A percentile compares a stretch with the other conserved stretches of the same genome.
These are phyloP conservation scores for Anabas testudineus DNA, from an alignment of 2,797 vertebrate genomes.

Conservation along the genomic window DNA sequence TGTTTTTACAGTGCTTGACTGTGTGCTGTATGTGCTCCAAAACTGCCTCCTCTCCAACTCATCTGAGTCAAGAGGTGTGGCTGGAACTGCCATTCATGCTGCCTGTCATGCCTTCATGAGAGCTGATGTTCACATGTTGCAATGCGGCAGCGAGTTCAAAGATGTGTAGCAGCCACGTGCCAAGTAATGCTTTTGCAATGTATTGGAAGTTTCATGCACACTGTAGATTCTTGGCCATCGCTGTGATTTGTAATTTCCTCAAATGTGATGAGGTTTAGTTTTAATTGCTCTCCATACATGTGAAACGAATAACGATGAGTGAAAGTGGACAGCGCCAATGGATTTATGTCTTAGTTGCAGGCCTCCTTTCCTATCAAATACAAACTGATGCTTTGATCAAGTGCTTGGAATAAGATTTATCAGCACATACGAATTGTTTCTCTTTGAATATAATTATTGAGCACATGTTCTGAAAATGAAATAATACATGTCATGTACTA, in stretches of 20 bases:
- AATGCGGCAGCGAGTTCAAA: conserved; percentile 68
- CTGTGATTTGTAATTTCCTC: conserved; percentile 73
- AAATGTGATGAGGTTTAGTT: conserved; percentile 58
- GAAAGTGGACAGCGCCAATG: conserved; percentile 58
- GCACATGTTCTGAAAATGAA: conserved; percentile 61
- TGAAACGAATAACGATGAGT: conserved; percentile 64
- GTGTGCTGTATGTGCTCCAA: conserved; percentile 44
- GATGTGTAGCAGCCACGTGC: conserved; percentile 40
- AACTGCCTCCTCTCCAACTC: conserved; percentile 52
- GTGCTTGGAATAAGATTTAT: conserved; percentile 69
- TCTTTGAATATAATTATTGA: conserved; percentile 57
- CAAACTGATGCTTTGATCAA: conserved; percentile 68
- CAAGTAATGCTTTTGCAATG: conserved; percentile 67
- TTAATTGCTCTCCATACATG: conserved; percentile 60
- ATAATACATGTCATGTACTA: conserved; percentile 28
- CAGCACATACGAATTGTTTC: conserved; percentile 32
- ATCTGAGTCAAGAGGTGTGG: conserved; percentile 59
- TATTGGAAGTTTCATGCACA: conserved; percentile 59
- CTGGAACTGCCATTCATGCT: conserved; percentile 60
- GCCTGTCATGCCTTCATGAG: conserved; percentile 58
- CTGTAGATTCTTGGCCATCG: conserved; percentile 61
- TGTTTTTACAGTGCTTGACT: conserved; percentile 44
- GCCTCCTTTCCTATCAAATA: conserved; percentile 53
- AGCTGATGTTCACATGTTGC: conserved; percentile 61
- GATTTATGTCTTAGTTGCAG: conserved; percentile 55